Evolutionary conservation across 2,113 vertebrate species (phyloP), one percentile per base, ranked within the genome.

Genomic region (Varanus salvator): DNA sequence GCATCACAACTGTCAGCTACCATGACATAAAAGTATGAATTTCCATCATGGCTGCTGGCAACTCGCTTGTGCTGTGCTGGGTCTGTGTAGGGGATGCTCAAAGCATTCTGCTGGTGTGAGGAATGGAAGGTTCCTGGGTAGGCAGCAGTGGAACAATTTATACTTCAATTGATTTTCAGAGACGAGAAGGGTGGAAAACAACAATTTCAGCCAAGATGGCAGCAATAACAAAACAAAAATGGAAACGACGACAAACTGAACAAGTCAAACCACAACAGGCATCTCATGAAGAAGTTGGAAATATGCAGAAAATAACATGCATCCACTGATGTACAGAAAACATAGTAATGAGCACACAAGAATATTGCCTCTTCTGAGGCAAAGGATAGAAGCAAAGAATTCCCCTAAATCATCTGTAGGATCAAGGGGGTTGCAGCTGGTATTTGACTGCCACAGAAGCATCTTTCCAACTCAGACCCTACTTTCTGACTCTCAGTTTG

Each of bases 41-140:
- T 94, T 95, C 87, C 88, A 93, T 95, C 95, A 95, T 95, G 95
- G 95, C 95, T 95, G 90, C 92, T 89, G 89, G 92, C 1, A 95
- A 95, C 77, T 93, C 84, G 91, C 94, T 44, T 95, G 94, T 94
- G 90, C 89, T 90, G 38, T 91, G 93, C 91, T 85, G 90, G 89
- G 93, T 44, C 90, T 86, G 91, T 92, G 44, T 66, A 85, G 66
- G 72, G 92, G 93, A 95, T 89, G 90, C 90, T 93, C 89, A 90
- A 93, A 92, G 85, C 90, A 93, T 91, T 77, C 91, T 94, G 92
- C 91, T 94, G 88, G 17, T 77, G 81, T 76, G 78, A 93, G 83
- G 50, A 92, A 92, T 86, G 71, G 34, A 80, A 86, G 85, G 94
- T 44, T 44, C 68, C 31, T 91, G 60, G 92, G 93, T 84, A 90